Evolutionary conservation across 1,140 invertebrate genomes (phyloP).

Genomic region (Lepidurus arcticus): DNA sequence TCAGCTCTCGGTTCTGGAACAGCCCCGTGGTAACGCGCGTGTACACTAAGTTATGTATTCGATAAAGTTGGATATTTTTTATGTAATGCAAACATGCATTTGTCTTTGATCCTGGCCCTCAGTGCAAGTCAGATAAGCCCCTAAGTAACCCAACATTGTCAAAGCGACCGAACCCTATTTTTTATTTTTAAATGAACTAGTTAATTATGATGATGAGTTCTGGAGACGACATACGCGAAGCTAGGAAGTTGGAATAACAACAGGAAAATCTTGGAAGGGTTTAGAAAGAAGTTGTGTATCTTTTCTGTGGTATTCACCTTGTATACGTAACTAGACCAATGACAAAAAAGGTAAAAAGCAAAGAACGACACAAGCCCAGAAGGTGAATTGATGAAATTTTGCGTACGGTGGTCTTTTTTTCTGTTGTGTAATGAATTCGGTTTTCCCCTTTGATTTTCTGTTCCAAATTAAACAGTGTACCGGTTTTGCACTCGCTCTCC

Average conservation of each 20-base stretch:
- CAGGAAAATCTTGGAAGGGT: neutral
- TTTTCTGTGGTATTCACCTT: slow-evolving; percentile 22
- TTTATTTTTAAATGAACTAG: no score
- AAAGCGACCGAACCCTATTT: neutral
- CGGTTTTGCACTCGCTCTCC: slow-evolving; percentile 12
- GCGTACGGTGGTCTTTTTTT: neutral
- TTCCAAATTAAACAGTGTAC: neutral
- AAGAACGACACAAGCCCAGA: slow-evolving; percentile 7
- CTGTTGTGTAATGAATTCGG: neutral
- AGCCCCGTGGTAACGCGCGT: neutral
- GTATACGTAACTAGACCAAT: slow-evolving; percentile 22
- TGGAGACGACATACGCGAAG: no score
- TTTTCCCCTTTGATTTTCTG: neutral
- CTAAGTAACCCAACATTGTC: neutral
- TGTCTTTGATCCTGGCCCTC: neutral
- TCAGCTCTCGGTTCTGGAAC: neutral
- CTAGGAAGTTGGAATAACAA: neutral
- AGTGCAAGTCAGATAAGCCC: neutral
- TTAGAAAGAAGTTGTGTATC: neutral
- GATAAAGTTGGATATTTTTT: neutral
- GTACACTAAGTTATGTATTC: neutral
- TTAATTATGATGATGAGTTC: no score
- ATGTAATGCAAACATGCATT: neutral
- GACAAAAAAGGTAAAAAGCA: slow-evolving; percentile 6
- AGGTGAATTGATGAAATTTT: slow-evolving; percentile 1